Conservation (phyloP, 2,113 vertebrate species). For the Hiodon tergisus region DNA sequence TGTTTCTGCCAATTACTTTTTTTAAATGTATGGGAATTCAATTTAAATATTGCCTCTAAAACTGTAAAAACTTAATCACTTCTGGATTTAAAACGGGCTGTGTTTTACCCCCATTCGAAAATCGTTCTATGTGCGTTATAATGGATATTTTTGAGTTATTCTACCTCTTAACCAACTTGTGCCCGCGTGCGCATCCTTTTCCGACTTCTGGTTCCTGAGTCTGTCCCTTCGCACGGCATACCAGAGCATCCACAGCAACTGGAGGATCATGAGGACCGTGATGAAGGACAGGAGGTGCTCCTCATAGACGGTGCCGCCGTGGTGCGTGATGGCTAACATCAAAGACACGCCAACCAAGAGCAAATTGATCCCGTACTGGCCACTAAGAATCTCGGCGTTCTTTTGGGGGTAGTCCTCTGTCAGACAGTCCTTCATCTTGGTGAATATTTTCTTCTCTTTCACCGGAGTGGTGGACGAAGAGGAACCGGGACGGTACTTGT, state of each 20-base stretch:
- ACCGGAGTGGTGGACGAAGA: conserved; percentile 55
- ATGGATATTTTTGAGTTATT: conserved; percentile 10
- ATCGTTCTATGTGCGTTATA: too few species aligned
- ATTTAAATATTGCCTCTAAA: too few species aligned
- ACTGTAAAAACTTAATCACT: too few species aligned
- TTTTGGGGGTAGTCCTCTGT: conserved; percentile 72
- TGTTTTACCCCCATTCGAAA: too few species aligned
- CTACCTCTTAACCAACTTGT: conserved; percentile 89
- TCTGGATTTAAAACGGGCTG: too few species aligned
- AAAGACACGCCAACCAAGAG: conserved; percentile 80
- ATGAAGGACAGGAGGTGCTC: conserved; percentile 76
- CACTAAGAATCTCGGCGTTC: conserved; percentile 83
- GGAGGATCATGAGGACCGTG: conserved; percentile 82
- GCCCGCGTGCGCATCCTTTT: conserved; percentile 78
- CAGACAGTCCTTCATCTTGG: conserved; percentile 48
- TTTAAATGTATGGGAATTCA: too few species aligned
- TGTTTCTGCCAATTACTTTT: too few species aligned
- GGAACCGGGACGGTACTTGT: conserved; percentile 54
- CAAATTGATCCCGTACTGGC: conserved; percentile 89
- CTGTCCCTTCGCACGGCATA: conserved; percentile 75
- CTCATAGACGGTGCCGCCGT: conserved; percentile 67
- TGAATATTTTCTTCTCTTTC: conserved; percentile 53
- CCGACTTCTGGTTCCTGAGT: conserved; percentile 62
- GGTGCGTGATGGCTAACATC: conserved; percentile 80
- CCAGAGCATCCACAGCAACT: conserved; percentile 93